phyloP scores from a whole-genome alignment of 2,888 invertebrate genomes.

The Erebia aethiops region DNA sequence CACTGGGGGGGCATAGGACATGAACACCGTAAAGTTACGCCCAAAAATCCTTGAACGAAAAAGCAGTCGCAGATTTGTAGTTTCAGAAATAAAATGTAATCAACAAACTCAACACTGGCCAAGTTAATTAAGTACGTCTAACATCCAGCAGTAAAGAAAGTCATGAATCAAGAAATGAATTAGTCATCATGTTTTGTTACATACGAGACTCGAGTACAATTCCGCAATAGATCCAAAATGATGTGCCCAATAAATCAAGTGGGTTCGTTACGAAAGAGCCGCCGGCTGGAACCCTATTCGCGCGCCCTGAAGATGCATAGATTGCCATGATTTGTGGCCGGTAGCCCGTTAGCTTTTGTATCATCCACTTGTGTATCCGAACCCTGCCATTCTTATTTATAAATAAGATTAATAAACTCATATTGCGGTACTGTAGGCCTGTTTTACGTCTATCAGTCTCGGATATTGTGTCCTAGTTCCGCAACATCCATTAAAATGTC shows the following conservation, averaged over 20 bases:
- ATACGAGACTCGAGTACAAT: constrained; percentile 27
- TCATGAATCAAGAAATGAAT: neutral
- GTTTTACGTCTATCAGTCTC: constrained; percentile 15
- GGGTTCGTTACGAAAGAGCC: constrained; percentile 31
- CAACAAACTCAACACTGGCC: neutral
- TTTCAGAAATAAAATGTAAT: neutral
- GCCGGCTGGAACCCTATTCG: constrained; percentile 27
- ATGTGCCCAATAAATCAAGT: constrained; percentile 37
- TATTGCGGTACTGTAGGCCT: constrained; percentile 13
- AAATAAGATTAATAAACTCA: constrained; percentile 27
- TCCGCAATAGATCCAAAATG: constrained; percentile 23
- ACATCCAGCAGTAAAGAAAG: neutral
- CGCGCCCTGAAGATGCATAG: constrained; percentile 34
- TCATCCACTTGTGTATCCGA: constrained; percentile 33
- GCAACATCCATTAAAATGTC: neutral
- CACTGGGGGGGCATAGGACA: no score
- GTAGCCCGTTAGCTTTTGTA: constrained; percentile 39
- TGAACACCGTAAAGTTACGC: no score
- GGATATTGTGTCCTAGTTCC: constrained; percentile 2
- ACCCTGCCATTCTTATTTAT: constrained; percentile 26
- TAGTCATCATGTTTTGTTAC: constrained; percentile 1
- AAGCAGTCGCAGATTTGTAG: neutral
- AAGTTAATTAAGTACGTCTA: neutral
- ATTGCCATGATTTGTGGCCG: constrained; percentile 38
- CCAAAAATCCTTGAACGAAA: no score